These are phyloP conservation scores for Pachypanchax playfairii DNA, from an alignment of 2,113 vertebrate genomes.

Conservation along the genomic window DNA sequence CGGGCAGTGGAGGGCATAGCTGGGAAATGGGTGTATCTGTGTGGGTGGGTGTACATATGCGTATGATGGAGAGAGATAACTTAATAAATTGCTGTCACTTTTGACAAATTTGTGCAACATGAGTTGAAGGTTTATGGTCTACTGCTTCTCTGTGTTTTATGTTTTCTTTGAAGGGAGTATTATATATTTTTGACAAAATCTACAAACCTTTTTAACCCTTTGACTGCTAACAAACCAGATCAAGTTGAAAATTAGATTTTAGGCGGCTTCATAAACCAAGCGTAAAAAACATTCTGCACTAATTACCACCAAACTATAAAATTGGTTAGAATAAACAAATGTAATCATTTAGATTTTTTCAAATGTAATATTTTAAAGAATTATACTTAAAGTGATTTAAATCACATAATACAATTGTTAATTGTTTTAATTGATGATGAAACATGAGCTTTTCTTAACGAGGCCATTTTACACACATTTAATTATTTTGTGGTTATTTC, in stretches of 20 bases:
- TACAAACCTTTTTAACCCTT: neutral
- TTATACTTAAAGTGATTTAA: too few relatives aligned
- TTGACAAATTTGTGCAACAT: conserved; percentile 81
- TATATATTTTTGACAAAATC: conserved; percentile 28
- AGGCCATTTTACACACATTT: too few relatives aligned
- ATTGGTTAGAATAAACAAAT: too few relatives aligned
- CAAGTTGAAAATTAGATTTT: neutral
- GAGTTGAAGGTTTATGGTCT: conserved; percentile 71
- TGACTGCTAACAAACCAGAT: conserved; percentile 3
- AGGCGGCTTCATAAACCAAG: conserved; percentile 5
- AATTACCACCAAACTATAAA: neutral
- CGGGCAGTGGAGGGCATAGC: conserved; percentile 73
- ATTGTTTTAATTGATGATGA: too few relatives aligned
- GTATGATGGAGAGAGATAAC: conserved; percentile 72
- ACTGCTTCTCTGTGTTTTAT: conserved; percentile 48
- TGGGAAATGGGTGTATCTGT: conserved; percentile 66
- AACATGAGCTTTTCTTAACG: too few relatives aligned
- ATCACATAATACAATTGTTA: too few relatives aligned
- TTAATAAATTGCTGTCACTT: conserved; percentile 85
- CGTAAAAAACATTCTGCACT: neutral
- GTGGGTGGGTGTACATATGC: conserved; percentile 71
- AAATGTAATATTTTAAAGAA: too few relatives aligned
- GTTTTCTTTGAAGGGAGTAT: conserved; percentile 39
- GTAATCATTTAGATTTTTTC: neutral
- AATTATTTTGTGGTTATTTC: too few relatives aligned